Conservation (phyloP, 2,113 vertebrate genomes). For the Lepidothrix coronata region DNA sequence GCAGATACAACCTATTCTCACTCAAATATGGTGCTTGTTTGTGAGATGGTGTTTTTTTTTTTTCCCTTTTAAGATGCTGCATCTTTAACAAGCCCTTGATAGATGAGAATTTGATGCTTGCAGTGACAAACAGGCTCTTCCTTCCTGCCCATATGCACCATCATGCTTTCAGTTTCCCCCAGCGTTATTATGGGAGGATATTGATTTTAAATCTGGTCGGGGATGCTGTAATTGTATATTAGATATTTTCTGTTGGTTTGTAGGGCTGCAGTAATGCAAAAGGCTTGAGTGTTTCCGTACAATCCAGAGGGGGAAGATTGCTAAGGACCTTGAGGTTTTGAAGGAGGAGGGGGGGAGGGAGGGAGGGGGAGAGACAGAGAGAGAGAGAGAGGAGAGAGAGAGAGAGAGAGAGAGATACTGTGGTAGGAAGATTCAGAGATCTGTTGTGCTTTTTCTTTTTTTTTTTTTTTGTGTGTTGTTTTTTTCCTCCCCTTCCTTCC, state of each 20-base stretch:
- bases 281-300: slow-evolving; percentile 63
- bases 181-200: slow-evolving; percentile 84
- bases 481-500: slow-evolving; percentile 30
- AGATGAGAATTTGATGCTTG: slow-evolving; percentile 72
- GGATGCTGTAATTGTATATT: slow-evolving; percentile 84
- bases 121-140: slow-evolving; percentile 86
- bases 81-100: slow-evolving; percentile 71
- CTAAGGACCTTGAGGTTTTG: slow-evolving; percentile 68
- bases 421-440: slow-evolving; percentile 56
- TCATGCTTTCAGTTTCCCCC: slow-evolving; percentile 80
- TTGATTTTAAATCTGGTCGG: slow-evolving; percentile 88
- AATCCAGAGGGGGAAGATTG: slow-evolving; percentile 68
- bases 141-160: slow-evolving; percentile 81
- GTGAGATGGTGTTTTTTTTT: background rate
- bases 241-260: slow-evolving; percentile 73
- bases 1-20: background rate
- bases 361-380: slow-evolving; percentile 22
- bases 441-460: slow-evolving; percentile 27
- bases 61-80: slow-evolving; percentile 31
- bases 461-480: background rate
- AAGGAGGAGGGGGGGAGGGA: slow-evolving; percentile 17
- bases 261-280: slow-evolving; percentile 65
- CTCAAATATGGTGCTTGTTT: background rate
- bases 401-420: slow-evolving; percentile 12
- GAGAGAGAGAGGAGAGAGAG: slow-evolving; percentile 10